A percentile compares a stretch with the other conserved stretches of the same genome.
phyloP scores from a whole-genome alignment of 2,113 vertebrate genomes.

The Ammodramus savannarum region DNA sequence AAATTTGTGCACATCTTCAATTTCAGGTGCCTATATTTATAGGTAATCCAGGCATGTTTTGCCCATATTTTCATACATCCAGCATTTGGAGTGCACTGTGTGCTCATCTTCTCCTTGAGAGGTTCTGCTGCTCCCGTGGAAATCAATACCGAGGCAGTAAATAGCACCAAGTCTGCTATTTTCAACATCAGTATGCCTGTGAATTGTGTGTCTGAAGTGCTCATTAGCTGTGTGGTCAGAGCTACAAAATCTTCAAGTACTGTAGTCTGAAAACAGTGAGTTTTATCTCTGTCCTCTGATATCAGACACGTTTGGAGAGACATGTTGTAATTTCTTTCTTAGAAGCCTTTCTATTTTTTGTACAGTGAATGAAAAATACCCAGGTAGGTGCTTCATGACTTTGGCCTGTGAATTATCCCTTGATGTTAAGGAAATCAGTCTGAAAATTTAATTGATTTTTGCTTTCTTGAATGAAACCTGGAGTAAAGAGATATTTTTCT shows the following conservation, averaged over 20 bases:
- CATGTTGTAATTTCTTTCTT: neutral
- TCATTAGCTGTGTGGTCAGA: neutral
- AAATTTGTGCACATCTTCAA: neutral
- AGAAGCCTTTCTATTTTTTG: neutral
- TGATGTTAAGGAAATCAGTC: neutral
- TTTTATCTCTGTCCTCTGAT: neutral
- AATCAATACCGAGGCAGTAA: neutral
- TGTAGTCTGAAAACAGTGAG: neutral
- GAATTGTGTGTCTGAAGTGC: neutral
- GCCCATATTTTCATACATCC: neutral
- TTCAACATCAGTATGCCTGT: neutral
- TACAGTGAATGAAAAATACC: neutral
- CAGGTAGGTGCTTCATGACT: neutral
- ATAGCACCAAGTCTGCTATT: neutral
- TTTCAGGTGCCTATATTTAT: neutral
- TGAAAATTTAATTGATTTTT: neutral
- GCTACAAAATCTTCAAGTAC: neutral
- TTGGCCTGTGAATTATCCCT: neutral
- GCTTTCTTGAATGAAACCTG: neutral
- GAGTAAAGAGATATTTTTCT: neutral
- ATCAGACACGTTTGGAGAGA: neutral
- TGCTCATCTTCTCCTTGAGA: neutral
- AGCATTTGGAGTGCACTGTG: neutral
- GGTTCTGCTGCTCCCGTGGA: neutral
- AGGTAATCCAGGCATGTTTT: neutral